Evolutionary conservation across 2,797 vertebrate species (phyloP), one percentile per base, ranked within the genome.

Genomic region (Chaetodon trifasciatus): DNA sequence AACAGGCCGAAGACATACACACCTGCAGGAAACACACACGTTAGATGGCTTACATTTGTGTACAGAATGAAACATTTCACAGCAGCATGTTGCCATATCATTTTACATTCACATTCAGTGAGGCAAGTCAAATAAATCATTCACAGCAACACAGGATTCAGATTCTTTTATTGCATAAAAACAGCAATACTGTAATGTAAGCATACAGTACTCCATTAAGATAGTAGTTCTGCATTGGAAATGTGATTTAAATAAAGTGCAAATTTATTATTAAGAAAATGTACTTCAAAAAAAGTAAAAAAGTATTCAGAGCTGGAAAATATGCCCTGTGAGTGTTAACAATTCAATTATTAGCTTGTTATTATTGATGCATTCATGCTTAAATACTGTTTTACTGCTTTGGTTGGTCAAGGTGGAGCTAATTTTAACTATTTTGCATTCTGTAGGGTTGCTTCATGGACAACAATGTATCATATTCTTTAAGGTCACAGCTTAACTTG

Each of bases 1-100:
- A 97, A 97, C 50, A 98, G 95, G 90, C 97, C 97, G 82, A 98
- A 98, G 1, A 96, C 94, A 53, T 97, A 98, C 89, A 98, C 97
- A 86, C 97, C 97, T 98, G 53, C 57, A 88, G 83, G 90, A 90
- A 81, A 64, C 35, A 63, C 0, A 72, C 42, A 62, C 5, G n/a
- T 57, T 11, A n/a, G 16, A 95, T 42, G 95, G 96, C 53, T 44
- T 58, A 32, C 19, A 49, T 32, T 16, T 39, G 23, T 32, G 12
- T n/a, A 44, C 10, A 49, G 24, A 40, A 1, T 1, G 1, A 52
- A n/a, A n/a, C 23, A 37, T 32, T 64, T 61, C 3, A 65, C 69
- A 53, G 37, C 32, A 35, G 37, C 40, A 39, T 23, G 24, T 19
- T 39, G 8, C 7, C 4, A 19, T 17, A 40, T 28, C 10, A 60